Conservation (phyloP, 1,140 invertebrate species). For the Rhizoglyphus robini region DNA sequence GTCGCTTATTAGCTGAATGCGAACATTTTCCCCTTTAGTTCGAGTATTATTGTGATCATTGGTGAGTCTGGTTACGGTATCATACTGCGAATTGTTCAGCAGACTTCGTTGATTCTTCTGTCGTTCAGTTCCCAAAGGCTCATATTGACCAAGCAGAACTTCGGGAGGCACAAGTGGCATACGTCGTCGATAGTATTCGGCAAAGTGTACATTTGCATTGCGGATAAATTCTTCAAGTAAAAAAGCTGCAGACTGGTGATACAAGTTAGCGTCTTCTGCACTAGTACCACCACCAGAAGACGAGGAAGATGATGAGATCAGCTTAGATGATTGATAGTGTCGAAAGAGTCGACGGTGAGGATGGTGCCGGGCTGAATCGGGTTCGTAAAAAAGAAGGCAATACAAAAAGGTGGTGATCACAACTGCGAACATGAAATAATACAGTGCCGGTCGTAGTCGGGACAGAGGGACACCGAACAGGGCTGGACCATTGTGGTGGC, state of each 20-base stretch:
- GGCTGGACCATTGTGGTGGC: neutral
- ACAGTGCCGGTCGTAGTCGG: neutral
- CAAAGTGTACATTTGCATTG: constrained; percentile 3
- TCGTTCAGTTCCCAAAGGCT: neutral
- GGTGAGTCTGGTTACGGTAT: neutral
- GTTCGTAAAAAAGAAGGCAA: neutral
- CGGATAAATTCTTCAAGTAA: neutral
- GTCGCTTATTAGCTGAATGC: neutral
- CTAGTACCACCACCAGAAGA: neutral
- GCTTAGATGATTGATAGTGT: neutral
- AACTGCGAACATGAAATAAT: neutral
- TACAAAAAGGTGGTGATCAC: constrained; percentile 1
- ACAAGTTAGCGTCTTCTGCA: neutral
- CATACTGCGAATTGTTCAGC: neutral
- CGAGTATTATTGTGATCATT: neutral
- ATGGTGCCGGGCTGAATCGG: neutral
- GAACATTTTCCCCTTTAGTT: neutral
- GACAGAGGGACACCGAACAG: neutral
- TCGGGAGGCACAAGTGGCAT: neutral
- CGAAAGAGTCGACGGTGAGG: neutral
- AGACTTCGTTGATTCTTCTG: neutral
- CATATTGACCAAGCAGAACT: neutral
- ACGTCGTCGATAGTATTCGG: neutral
- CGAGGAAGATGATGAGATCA: neutral
- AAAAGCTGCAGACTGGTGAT: neutral